phyloP scores from a whole-genome alignment of 2,888 invertebrate genomes.

The Callimorpha dominula region DNA sequence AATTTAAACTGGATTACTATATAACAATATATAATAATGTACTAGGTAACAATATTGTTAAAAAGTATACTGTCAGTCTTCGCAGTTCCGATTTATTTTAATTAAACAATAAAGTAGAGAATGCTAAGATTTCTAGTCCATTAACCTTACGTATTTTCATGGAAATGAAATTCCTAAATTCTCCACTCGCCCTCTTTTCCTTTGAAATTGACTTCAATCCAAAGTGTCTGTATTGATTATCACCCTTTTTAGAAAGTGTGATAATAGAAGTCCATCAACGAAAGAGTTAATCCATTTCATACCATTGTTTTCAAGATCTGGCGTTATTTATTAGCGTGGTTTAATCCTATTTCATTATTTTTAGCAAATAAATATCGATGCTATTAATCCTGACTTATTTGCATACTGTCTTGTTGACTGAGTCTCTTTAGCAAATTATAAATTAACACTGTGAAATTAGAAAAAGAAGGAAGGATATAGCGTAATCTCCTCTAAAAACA shows the following conservation, averaged over 20 bases:
- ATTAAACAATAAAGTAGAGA: constrained; percentile 37
- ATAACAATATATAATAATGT: no score
- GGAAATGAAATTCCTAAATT: constrained; percentile 42
- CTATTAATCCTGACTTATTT: neutral
- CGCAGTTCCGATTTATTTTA: constrained; percentile 27
- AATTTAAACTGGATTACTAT: no score
- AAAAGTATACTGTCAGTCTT: neutral
- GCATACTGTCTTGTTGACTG: neutral
- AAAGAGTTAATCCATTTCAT: neutral
- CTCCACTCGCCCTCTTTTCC: constrained; percentile 30
- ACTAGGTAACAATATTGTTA: no score
- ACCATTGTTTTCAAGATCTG: neutral
- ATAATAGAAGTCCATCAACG: neutral
- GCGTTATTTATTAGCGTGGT: neutral
- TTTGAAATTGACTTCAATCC: constrained; percentile 32
- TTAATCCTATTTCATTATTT: neutral
- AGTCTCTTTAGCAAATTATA: neutral
- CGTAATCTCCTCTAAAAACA: neutral
- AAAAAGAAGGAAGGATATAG: neutral
- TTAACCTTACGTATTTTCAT: constrained; percentile 46
- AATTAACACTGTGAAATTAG: neutral
- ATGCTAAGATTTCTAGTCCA: constrained; percentile 37
- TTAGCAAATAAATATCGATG: neutral
- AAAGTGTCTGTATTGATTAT: constrained; percentile 24
- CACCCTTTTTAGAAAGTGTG: constrained; percentile 14